Conservation (phyloP, 2,888 invertebrate species). For the Apodemia hepburni region DNA sequence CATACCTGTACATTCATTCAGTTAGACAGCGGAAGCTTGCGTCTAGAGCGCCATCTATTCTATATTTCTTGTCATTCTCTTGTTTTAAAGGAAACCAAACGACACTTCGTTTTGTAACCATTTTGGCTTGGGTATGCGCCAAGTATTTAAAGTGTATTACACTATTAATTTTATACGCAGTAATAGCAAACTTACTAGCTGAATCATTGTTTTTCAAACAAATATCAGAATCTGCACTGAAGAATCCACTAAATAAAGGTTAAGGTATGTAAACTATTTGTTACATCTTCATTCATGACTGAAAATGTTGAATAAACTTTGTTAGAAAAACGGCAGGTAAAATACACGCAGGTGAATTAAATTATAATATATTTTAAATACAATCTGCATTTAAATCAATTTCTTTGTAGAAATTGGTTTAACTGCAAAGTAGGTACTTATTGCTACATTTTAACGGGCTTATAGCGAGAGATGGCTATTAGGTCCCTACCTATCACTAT, state of each 20-base stretch:
- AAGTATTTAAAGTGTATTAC: slow-evolving; percentile 54
- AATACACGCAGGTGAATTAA: too few species aligned
- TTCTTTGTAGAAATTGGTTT: too few species aligned
- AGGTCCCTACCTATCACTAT: too few species aligned
- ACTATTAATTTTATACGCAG: slow-evolving; percentile 37
- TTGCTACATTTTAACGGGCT: too few species aligned
- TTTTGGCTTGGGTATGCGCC: slow-evolving; percentile 64
- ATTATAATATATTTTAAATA: too few species aligned
- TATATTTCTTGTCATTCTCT: slow-evolving; percentile 61
- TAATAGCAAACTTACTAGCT: slow-evolving; percentile 15
- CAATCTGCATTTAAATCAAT: too few species aligned
- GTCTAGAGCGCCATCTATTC: slow-evolving; percentile 72
- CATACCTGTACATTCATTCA: slow-evolving; percentile 32
- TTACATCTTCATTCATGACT: too few species aligned
- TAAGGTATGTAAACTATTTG: not conserved
- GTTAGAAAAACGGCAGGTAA: too few species aligned
- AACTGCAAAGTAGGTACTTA: too few species aligned
- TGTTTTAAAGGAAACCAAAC: slow-evolving; percentile 71
- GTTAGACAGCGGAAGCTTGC: slow-evolving; percentile 59
- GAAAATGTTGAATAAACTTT: too few species aligned
- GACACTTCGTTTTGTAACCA: slow-evolving; percentile 68
- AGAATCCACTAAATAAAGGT: not conserved
- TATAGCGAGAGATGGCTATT: too few species aligned
- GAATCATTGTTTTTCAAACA: slow-evolving; percentile 14
- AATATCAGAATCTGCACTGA: slow-evolving; percentile 6